Evolutionary conservation across 2,888 invertebrate species (phyloP), one percentile per base, ranked within the genome.

Genomic region (Kuschelorhynchus macadamiae): DNA sequence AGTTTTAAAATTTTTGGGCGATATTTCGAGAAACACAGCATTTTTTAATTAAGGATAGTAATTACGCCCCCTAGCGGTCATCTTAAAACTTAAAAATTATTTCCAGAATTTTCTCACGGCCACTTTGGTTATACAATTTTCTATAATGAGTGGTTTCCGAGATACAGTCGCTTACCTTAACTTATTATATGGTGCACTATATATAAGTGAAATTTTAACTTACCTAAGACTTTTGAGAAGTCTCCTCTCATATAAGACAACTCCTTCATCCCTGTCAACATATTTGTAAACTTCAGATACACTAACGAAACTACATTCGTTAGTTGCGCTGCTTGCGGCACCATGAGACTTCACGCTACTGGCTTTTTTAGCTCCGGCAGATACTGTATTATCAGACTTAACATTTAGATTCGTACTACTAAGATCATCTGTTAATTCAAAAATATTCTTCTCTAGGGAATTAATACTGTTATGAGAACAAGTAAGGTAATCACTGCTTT

Each of bases 221-320:
- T 79, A 89, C 89, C 86, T 80, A 80, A 80, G 84, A 8, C 87
- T 85, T 1, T 87, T 85, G 0, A 87, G 83, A 55, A 88, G 75
- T 75, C 89, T 86, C 74, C 87, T 88, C 81, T 92, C 93, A 72
- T 90, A 87, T 44, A 94, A 86, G 2, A 89, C 87, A 0, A 94
- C 86, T 47, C 90, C 89, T 74, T 92, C 88, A 47, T 92, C 89
- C 60, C 86, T 85, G 78, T 94, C 93, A 20, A 90, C 88, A 77
- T 93, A 92, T 53, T 89, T 90, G 76, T 92, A 93, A 69, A 92
- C 89, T 76, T 93, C 92, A 1, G 90, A 87, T n/a, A 92, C 86
- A 72, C 85, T 88, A 0, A 88, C 85, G 59, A 88, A 82, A 42
- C 88, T 85, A 41, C 71, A 8, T 55, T 77, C 75, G 33, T 57